Conservation (phyloP, 2,797 vertebrate species). For the Urophycis tenuis region DNA sequence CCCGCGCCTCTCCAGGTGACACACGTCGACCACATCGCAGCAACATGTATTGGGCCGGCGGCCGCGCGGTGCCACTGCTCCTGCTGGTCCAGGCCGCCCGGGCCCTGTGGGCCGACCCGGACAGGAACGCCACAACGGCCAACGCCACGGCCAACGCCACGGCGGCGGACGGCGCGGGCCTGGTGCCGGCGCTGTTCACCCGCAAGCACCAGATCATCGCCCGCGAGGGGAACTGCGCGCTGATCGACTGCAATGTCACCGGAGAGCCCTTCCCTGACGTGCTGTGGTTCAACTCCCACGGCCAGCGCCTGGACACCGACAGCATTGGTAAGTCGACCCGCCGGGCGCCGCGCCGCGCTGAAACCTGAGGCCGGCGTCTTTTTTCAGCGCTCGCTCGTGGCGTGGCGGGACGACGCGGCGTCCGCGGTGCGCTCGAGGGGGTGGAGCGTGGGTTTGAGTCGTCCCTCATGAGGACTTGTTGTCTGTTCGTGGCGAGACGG, state of each 20-base stretch:
- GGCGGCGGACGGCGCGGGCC: conserved; percentile 53
- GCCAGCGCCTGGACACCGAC: conserved; percentile 74
- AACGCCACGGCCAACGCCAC: conserved; percentile 63
- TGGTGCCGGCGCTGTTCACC: conserved; percentile 71
- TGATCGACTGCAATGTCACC: conserved; percentile 90
- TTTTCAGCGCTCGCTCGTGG: too few relatives aligned
- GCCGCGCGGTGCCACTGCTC: conserved; percentile 46
- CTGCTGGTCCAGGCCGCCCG: conserved; percentile 52
- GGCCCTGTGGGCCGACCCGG: conserved; percentile 32
- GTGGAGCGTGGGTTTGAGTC: not conserved
- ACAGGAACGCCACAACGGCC: conserved; percentile 40
- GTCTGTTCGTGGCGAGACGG: not conserved
- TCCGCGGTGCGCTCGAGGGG: too few relatives aligned
- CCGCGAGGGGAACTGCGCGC: conserved; percentile 85
- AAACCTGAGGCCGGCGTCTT: conserved; percentile 7
- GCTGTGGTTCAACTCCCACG: conserved; percentile 91
- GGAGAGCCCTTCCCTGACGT: conserved; percentile 82
- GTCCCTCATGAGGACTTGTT: not conserved
- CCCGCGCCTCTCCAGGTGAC: conserved; percentile 28
- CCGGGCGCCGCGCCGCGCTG: conserved; percentile 8
- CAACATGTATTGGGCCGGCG: conserved; percentile 60
- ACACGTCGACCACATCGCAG: conserved; percentile 34
- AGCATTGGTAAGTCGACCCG: conserved; percentile 65
- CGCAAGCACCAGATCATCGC: conserved; percentile 84
- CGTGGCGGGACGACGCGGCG: too few relatives aligned